Percentiles rank a stretch among this genome's conserved stretches.
phyloP scores from a whole-genome alignment of 2,797 vertebrate species.

The Manis crassicaudata region DNA sequence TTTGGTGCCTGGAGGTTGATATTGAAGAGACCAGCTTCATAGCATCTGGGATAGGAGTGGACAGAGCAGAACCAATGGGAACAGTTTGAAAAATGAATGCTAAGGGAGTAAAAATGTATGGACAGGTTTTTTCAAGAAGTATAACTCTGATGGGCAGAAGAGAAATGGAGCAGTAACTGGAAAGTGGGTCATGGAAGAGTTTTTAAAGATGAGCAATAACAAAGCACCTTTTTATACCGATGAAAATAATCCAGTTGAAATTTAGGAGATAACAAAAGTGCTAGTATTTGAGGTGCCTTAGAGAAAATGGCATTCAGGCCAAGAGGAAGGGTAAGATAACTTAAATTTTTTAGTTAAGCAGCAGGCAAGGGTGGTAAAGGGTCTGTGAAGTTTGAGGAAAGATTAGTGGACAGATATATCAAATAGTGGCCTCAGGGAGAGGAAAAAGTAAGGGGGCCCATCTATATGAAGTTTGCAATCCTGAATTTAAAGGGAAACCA shows the following conservation, averaged over 20 bases:
- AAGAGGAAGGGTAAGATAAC: not conserved
- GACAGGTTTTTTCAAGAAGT: not conserved
- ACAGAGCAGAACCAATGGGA: not conserved
- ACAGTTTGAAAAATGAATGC: not conserved
- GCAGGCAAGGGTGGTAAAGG: not conserved
- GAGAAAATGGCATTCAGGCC: not conserved
- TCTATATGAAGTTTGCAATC: not conserved
- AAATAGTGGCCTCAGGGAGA: not conserved
- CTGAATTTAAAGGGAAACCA: slow-evolving; percentile 22
- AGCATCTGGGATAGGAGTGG: not conserved
- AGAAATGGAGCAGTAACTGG: not conserved
- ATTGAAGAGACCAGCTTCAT: not conserved
- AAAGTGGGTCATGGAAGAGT: not conserved
- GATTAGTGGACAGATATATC: not conserved
- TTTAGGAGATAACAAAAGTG: not conserved
- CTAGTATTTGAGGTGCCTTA: not conserved
- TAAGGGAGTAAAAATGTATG: not conserved
- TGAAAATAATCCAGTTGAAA: not conserved
- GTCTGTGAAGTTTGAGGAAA: not conserved
- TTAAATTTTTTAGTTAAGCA: not conserved
- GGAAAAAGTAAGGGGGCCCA: not conserved
- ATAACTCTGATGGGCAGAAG: not conserved
- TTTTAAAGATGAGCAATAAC: not conserved
- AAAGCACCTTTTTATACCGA: not conserved
- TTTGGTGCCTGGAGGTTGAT: not conserved